Conservation (phyloP, 2,888 invertebrate species). For the Druceiella hillmani region DNA sequence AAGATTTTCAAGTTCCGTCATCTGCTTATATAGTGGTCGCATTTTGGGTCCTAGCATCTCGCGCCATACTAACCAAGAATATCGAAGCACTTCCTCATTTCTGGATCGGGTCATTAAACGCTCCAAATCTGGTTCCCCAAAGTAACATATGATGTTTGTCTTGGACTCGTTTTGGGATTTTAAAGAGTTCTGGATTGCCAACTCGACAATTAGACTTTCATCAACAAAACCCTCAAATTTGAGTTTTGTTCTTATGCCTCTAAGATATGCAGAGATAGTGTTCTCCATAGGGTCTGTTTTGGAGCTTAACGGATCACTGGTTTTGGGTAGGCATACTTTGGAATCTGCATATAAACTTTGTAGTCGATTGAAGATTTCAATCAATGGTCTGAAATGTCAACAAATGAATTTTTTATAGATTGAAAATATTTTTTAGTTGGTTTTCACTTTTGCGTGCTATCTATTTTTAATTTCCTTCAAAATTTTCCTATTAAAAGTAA, state of each 20-base stretch:
- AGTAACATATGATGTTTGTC: too few relatives aligned
- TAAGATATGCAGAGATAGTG: too few relatives aligned
- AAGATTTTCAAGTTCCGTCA: constrained; percentile 55
- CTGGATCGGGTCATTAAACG: constrained; percentile 49
- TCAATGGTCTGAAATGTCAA: constrained; percentile 37
- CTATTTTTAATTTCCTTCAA: too few relatives aligned
- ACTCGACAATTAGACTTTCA: too few relatives aligned
- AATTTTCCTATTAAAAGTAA: too few relatives aligned
- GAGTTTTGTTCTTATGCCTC: too few relatives aligned
- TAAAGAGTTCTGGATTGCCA: too few relatives aligned
- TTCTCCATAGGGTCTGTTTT: too few relatives aligned
- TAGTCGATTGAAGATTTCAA: constrained; percentile 46
- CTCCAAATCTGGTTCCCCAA: constrained; percentile 59
- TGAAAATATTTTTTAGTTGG: background rate
- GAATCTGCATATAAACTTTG: constrained; percentile 54
- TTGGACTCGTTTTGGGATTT: too few relatives aligned
- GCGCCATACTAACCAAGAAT: constrained; percentile 66
- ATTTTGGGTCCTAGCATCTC: constrained; percentile 54
- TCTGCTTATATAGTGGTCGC: constrained; percentile 45
- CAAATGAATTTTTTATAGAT: constrained; percentile 9
- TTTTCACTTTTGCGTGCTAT: constrained; percentile 5
- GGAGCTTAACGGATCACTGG: too few relatives aligned
- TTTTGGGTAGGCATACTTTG: constrained; percentile 47
- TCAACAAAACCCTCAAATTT: too few relatives aligned
- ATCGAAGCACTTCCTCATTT: constrained; percentile 45